These are phyloP conservation scores for Lithodes maja DNA, from an alignment of 2,888 invertebrate species.

Conservation along the genomic window DNA sequence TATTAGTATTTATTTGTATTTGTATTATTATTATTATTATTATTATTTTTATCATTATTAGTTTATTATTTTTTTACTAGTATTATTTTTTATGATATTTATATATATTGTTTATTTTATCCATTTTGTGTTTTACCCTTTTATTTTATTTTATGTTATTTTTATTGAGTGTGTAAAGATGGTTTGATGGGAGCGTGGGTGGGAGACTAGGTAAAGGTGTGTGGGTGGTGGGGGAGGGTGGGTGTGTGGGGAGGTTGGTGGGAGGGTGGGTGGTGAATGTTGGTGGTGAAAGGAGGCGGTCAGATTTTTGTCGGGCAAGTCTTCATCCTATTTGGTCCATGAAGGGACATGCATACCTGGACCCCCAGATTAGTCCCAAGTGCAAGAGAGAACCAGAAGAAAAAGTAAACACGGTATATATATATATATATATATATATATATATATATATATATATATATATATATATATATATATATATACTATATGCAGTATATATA, in stretches of 20 bases:
- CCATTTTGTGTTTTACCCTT: no score
- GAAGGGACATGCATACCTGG: not conserved
- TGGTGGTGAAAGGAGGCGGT: constrained; percentile 1
- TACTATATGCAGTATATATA: no score
- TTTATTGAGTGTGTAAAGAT: not conserved
- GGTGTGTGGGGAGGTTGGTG: not conserved
- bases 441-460: no score
- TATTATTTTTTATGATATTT: no score
- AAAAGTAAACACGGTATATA: not conserved
- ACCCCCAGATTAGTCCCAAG: not conserved
- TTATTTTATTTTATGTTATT: no score
- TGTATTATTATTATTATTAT: no score
- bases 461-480: no score
- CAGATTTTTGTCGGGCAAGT: not conserved
- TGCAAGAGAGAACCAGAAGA: not conserved
- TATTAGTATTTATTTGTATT: no score
- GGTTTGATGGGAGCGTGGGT: not conserved
- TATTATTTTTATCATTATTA: no score
- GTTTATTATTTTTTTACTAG: no score
- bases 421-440: no score
- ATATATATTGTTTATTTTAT: no score
- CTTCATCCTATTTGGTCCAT: not conserved
- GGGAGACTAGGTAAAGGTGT: not conserved
- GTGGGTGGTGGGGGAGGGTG: not conserved
- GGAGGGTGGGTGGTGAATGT: not conserved